Conservation (phyloP, 2,113 vertebrate genomes). For the Grus americana region DNA sequence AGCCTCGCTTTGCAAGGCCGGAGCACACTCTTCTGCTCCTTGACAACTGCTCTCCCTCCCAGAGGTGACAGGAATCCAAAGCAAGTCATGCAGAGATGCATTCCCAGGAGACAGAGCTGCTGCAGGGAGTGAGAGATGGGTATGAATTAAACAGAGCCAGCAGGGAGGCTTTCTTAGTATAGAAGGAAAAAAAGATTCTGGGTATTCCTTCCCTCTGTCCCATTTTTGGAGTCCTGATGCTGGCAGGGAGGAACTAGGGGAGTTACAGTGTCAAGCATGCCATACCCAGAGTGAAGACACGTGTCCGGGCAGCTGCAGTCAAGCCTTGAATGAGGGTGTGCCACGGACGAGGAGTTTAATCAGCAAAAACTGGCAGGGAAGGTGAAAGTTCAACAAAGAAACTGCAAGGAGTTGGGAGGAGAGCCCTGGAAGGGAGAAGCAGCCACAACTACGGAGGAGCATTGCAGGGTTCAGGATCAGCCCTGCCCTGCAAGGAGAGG, state of each 20-base stretch:
- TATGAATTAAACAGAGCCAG: not conserved
- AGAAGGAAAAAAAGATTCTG: not conserved
- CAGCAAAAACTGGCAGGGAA: not conserved
- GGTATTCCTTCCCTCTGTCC: not conserved
- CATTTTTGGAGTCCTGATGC: not conserved
- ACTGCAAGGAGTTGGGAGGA: not conserved
- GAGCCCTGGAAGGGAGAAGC: not conserved
- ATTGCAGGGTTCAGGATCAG: not conserved
- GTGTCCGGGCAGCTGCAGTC: not conserved
- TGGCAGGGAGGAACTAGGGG: not conserved
- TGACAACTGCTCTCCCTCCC: not conserved
- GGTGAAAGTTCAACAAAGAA: not conserved
- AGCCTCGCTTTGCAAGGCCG: not conserved
- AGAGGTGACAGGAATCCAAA: not conserved
- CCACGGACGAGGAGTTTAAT: rapidly evolving
- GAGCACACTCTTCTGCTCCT: not conserved
- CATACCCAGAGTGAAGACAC: not conserved
- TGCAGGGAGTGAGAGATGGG: not conserved
- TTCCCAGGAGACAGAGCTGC: not conserved
- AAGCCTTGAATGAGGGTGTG: not conserved
- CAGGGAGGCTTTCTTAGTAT: not conserved
- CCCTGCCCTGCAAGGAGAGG: not conserved
- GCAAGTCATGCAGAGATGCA: not conserved
- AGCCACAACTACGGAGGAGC: not conserved
- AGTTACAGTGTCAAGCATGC: not conserved